Conservation (phyloP, 2,888 invertebrate species). For the Cynaeus angustus region DNA sequence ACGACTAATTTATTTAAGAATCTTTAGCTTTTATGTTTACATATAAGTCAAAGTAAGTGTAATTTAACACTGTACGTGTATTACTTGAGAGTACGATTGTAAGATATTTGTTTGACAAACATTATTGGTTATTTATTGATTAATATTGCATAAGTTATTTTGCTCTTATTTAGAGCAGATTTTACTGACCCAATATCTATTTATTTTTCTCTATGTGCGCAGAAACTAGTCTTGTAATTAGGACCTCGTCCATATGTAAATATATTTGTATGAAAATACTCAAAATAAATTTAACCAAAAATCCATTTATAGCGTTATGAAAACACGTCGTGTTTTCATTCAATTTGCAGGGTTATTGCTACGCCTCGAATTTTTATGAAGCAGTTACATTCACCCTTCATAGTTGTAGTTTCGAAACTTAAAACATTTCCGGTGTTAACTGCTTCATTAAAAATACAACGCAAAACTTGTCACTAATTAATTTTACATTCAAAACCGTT, state of each 20-base stretch:
- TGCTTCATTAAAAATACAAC: too few relatives aligned
- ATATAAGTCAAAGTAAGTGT: slow-evolving; percentile 53
- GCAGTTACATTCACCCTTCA: too few relatives aligned
- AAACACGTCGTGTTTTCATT: not conserved
- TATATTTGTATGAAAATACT: slow-evolving; percentile 60
- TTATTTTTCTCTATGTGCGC: slow-evolving; percentile 59
- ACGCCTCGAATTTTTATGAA: too few relatives aligned
- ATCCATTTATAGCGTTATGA: slow-evolving; percentile 14
- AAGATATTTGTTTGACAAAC: slow-evolving; percentile 61
- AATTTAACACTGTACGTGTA: slow-evolving; percentile 60
- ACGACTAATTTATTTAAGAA: not conserved
- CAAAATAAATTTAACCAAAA: slow-evolving; percentile 50
- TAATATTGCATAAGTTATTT: slow-evolving; percentile 54
- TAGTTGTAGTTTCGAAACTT: too few relatives aligned
- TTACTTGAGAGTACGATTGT: slow-evolving; percentile 62
- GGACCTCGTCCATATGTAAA: slow-evolving; percentile 66
- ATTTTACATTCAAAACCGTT: too few relatives aligned
- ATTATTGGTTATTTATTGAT: slow-evolving; percentile 60
- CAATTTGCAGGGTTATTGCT: not conserved
- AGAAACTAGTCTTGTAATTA: slow-evolving; percentile 70
- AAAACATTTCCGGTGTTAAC: too few relatives aligned
- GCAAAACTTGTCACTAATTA: too few relatives aligned
- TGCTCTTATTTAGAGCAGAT: slow-evolving; percentile 55
- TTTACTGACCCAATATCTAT: slow-evolving; percentile 56
- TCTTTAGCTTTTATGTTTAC: slow-evolving; percentile 40